Base-by-base conservation (phyloP, 2,113 vertebrate species). In the Ameiurus melas region DNA sequence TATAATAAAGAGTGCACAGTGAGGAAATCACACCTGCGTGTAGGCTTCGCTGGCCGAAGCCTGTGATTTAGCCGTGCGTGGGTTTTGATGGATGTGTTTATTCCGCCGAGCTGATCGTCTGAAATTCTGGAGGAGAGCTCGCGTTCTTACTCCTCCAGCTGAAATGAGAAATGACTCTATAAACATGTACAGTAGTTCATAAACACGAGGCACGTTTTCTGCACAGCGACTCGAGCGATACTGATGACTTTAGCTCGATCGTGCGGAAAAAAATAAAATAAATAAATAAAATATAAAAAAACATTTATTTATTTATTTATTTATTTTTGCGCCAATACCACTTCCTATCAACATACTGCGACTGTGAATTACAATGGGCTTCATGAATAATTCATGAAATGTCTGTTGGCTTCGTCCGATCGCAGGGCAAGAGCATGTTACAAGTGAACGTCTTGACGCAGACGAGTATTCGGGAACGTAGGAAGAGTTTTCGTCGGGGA, bases 41-140 rank as follows among this genome's bases (percentile, higher is more conserved):
- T 71, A 68, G 57, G 47, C 68, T 73, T 77, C 68, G 78, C 84
- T 33, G 81, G 60, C 60, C 22, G 58, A 55, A 77, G 66, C 51
- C 83, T 81, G 53, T 85, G 53, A 87, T 90, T 87, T 84, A 25
- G 5, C 60, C 78, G 17, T 82, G 89, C 36, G 89, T 85, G 60
- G 86, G 89, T 22, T 86, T 79, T 83, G 88, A 86, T 73, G 43
- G 80, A 64, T 36, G 66, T 20, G 30, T 57, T 66, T 53, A 33
- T 57, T 82, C 88, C 53, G n/a, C 80, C 57, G n/a, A 36, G 57
- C 36, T 27, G 43, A 64, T 81, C 70, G 80, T 89, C 64, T 64
- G 16, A 75, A 47, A 55, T 19, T 89, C 58, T n/a, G 70, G 84
- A 58, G n/a, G 5, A 73, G 77, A 64, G 66, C 85, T 80, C 4